Evolutionary conservation across 2,797 vertebrate genomes (phyloP).

Genomic region (Benthosema pterotum): DNA sequence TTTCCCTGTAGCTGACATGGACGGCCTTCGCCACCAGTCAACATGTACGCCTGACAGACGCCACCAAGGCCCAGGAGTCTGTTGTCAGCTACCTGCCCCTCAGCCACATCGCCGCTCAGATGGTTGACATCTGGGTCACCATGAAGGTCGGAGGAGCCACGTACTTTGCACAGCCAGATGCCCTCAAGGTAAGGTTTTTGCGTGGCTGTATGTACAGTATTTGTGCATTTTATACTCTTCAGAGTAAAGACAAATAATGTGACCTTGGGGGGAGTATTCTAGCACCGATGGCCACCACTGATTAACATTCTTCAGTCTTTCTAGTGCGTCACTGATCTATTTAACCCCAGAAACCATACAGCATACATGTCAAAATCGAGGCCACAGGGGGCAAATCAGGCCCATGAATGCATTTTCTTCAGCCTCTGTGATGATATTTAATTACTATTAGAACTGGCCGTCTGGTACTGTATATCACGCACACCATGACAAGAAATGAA

Average conservation of each 20-base stretch:
- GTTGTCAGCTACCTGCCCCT: slow-evolving; percentile 95
- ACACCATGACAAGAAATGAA: too few relatives aligned
- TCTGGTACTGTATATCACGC: too few relatives aligned
- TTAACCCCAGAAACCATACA: too few relatives aligned
- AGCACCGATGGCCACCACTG: too few relatives aligned
- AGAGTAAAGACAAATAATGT: background rate
- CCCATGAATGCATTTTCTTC: too few relatives aligned
- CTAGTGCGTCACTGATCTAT: too few relatives aligned
- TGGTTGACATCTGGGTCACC: slow-evolving; percentile 90
- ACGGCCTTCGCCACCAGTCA: slow-evolving; percentile 62
- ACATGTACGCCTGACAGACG: slow-evolving; percentile 56
- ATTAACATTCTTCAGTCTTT: too few relatives aligned
- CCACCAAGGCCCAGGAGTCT: slow-evolving; percentile 74
- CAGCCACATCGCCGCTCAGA: slow-evolving; percentile 92
- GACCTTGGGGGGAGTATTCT: too few relatives aligned
- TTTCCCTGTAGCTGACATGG: slow-evolving; percentile 87
- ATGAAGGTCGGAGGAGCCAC: slow-evolving; percentile 81
- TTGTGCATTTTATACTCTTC: background rate
- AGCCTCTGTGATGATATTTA: too few relatives aligned
- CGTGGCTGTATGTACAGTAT: background rate
- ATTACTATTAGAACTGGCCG: too few relatives aligned
- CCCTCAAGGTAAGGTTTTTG: slow-evolving; percentile 85
- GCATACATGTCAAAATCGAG: too few relatives aligned
- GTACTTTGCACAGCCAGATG: slow-evolving; percentile 91
- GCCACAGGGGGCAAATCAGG: too few relatives aligned